phyloP scores from a whole-genome alignment of 2,797 vertebrate species.

The Chromobotia macracanthus region DNA sequence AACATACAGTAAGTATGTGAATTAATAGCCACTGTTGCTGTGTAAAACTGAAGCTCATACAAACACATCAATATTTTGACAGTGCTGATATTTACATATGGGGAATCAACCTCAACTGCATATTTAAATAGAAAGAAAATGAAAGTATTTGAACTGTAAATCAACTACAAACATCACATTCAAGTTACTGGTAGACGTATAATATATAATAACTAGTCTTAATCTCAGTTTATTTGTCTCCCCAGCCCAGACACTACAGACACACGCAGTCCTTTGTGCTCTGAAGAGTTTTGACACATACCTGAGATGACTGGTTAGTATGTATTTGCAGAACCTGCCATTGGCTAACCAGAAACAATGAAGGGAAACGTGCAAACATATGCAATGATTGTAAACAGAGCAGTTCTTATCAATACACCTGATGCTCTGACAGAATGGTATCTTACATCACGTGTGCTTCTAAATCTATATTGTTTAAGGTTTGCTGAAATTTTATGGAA shows the following conservation, averaged over 20 bases:
- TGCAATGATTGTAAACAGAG: background rate
- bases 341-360: background rate
- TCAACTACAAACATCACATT: no score
- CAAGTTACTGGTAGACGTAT: no score
- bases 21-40: no score
- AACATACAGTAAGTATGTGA: no score
- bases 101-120: no score
- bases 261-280: constrained; percentile 78
- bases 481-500: background rate
- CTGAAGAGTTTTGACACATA: constrained; percentile 55
- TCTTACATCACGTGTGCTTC: background rate
- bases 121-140: no score
- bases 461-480: background rate
- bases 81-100: no score
- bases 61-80: no score
- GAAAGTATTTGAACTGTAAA: no score
- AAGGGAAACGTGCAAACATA: background rate
- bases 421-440: background rate
- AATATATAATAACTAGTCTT: no score
- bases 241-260: constrained; percentile 76
- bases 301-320: background rate
- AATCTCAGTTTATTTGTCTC: no score
- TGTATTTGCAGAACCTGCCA: background rate
- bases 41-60: no score
- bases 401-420: background rate